These are phyloP conservation scores for Myathropa florea DNA, from an alignment of 2,888 invertebrate genomes.

Conservation along the genomic window DNA sequence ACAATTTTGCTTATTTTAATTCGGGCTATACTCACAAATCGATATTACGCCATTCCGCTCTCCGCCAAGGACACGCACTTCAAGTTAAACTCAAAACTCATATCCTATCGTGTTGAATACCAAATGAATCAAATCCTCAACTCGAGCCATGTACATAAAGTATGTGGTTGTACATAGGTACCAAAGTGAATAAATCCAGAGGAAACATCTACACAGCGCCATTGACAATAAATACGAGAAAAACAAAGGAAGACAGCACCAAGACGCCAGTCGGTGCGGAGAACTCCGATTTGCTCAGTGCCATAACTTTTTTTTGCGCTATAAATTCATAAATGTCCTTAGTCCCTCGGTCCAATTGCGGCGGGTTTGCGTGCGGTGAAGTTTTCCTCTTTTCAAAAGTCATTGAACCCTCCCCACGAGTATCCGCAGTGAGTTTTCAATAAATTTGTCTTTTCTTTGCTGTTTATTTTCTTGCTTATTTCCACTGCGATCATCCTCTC, in stretches of 20 bases:
- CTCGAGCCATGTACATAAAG: neutral
- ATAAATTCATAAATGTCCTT: slow-evolving; percentile 16
- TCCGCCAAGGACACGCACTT: neutral
- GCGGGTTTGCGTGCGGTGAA: slow-evolving; percentile 10
- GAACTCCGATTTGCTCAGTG: slow-evolving; percentile 2
- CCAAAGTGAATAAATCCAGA: slow-evolving; percentile 1
- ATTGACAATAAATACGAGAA: slow-evolving; percentile 6
- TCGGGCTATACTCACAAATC: neutral
- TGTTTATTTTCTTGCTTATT: neutral
- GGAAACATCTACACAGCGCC: neutral
- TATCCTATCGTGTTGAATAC: neutral
- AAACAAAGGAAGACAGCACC: neutral
- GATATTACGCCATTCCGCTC: neutral
- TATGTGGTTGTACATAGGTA: neutral
- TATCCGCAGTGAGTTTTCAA: slow-evolving; percentile 10
- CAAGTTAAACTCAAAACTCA: neutral
- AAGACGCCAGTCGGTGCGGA: slow-evolving; percentile 25
- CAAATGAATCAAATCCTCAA: neutral
- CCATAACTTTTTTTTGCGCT: neutral
- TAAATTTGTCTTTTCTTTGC: slow-evolving; percentile 9
- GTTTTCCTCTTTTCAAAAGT: neutral
- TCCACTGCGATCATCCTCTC: neutral
- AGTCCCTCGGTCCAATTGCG: neutral
- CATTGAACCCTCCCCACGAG: slow-evolving; percentile 8
- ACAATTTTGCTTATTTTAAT: neutral